Conservation (phyloP, 1,140 invertebrate species). For the Drosophila varians region DNA sequence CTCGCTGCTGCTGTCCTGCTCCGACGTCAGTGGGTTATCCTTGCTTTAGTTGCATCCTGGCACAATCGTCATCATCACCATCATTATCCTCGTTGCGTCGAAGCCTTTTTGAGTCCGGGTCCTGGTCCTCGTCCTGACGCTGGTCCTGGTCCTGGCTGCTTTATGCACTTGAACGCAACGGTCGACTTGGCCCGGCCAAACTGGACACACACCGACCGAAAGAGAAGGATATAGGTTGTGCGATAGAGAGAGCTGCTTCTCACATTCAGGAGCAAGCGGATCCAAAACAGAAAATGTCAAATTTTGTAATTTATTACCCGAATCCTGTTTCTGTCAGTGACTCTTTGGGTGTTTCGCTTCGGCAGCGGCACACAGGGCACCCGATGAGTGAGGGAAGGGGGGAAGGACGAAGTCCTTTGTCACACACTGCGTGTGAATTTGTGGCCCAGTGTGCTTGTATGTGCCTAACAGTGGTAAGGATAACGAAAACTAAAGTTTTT, state of each 20-base stretch:
- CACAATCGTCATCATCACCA: conserved; percentile 19
- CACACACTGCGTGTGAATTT: conserved; percentile 81
- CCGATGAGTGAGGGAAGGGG: conserved; percentile 4
- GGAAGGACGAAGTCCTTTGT: conserved; percentile 61
- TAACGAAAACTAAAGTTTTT: not conserved
- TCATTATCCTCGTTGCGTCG: conserved; percentile 20
- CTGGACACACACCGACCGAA: conserved; percentile 46
- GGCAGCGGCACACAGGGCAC: conserved; percentile 47
- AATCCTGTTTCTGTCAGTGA: conserved; percentile 83
- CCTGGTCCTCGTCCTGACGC: not conserved
- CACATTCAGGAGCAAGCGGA: conserved; percentile 74
- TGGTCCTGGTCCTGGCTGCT: conserved; percentile 40
- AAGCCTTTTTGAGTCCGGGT: conserved; percentile 40
- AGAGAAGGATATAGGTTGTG: conserved; percentile 17
- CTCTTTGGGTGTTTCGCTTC: conserved; percentile 67
- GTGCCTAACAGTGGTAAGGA: conserved; percentile 14
- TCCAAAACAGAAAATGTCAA: conserved; percentile 83
- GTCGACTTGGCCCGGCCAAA: conserved; percentile 40
- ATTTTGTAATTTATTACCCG: conserved; percentile 83
- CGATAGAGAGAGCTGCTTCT: conserved; percentile 17
- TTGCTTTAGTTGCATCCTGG: conserved; percentile 15
- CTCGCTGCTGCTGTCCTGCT: not conserved
- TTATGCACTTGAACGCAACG: conserved; percentile 45
- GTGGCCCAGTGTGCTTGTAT: conserved; percentile 48
- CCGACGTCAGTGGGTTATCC: conserved; percentile 7